phyloP scores from a whole-genome alignment of 2,888 invertebrate species.

The Synergus japonicus region DNA sequence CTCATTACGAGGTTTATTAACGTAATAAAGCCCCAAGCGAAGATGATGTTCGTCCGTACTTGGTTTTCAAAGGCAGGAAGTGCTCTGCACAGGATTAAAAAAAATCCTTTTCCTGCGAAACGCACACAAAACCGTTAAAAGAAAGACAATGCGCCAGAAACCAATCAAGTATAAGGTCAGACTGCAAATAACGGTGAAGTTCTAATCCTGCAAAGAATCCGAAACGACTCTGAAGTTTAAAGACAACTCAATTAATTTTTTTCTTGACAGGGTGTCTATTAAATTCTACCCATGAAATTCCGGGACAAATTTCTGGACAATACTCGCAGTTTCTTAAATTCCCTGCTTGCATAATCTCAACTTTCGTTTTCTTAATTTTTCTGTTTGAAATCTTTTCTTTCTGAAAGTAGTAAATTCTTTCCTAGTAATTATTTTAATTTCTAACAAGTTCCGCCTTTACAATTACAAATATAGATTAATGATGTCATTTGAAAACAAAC shows the following conservation, averaged over 20 bases:
- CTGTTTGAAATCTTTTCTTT: neutral
- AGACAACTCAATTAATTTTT: too few relatives aligned
- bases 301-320: too few relatives aligned
- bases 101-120: conserved; percentile 14
- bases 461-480: neutral
- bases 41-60: neutral
- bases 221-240: neutral
- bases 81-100: conserved; percentile 18
- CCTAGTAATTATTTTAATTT: neutral
- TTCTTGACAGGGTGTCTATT: too few relatives aligned
- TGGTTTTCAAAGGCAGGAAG: conserved; percentile 28
- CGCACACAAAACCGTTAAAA: conserved; percentile 25
- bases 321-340: too few relatives aligned
- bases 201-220: neutral
- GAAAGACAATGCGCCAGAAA: conserved; percentile 19
- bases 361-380: neutral
- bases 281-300: too few relatives aligned
- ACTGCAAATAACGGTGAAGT: conserved; percentile 6
- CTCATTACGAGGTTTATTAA: neutral
- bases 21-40: neutral
- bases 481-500: neutral
- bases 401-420: neutral
- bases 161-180: conserved; percentile 29
- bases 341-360: neutral
- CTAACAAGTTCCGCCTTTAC: neutral